These are phyloP conservation scores for Poecile atricapillus DNA, from an alignment of 2,113 vertebrate genomes.

Conservation along the genomic window DNA sequence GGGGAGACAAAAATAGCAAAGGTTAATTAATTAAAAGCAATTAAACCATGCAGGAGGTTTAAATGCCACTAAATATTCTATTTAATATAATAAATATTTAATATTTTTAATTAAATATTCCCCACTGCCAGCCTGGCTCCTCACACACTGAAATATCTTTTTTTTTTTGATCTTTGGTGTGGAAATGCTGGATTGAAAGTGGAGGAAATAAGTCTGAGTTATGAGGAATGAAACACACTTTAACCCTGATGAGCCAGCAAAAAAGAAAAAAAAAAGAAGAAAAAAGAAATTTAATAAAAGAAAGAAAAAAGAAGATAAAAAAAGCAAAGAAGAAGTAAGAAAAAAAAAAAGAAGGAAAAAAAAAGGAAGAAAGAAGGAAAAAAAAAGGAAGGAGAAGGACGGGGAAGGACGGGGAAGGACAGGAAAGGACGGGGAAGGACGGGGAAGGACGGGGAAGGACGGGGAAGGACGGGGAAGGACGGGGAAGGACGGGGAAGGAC, in stretches of 20 bases:
- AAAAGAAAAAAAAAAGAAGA: background rate
- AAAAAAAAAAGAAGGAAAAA: too few species aligned
- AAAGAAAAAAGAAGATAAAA: background rate
- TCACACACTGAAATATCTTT: background rate
- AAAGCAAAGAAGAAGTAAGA: too few species aligned
- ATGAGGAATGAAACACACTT: background rate
- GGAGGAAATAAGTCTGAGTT: background rate
- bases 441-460: too few species aligned
- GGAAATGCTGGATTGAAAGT: background rate
- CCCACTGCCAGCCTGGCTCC: background rate
- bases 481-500: too few species aligned
- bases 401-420: too few species aligned
- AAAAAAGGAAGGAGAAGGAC: too few species aligned
- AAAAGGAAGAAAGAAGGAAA: too few species aligned
- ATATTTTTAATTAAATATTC: background rate
- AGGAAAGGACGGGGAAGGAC: too few species aligned
- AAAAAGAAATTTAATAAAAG: background rate
- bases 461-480: too few species aligned
- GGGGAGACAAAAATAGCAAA: background rate
- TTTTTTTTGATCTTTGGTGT: background rate
- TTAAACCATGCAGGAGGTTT: background rate
- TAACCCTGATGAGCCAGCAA: accelerated
- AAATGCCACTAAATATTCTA: background rate
- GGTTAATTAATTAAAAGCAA: background rate
- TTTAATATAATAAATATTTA: too few species aligned